These are phyloP conservation scores for Echeneis naucrates DNA, from an alignment of 2,797 vertebrate genomes.

Conservation along the genomic window DNA sequence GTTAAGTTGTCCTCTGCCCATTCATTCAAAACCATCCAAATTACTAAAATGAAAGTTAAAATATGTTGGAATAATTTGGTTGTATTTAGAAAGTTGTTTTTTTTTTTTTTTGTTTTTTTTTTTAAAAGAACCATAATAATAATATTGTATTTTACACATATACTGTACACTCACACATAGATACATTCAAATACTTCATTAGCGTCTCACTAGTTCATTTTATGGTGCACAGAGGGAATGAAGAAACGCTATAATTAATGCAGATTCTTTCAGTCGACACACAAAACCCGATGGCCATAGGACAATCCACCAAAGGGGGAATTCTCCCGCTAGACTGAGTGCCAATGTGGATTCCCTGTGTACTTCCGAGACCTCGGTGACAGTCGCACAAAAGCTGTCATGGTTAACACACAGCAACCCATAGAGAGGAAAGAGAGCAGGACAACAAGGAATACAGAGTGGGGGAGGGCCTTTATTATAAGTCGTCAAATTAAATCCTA, in stretches of 20 bases:
- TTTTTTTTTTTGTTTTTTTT: too few species aligned
- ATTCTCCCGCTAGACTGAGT: conserved; percentile 81
- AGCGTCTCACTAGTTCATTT: conserved; percentile 71
- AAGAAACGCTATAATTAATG: conserved; percentile 82
- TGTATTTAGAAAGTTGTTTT: conserved; percentile 1
- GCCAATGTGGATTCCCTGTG: conserved; percentile 81
- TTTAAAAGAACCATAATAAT: too few species aligned
- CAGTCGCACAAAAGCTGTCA: conserved; percentile 82
- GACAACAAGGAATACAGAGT: conserved; percentile 50
- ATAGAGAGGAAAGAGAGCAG: conserved; percentile 60
- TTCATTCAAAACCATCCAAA: conserved; percentile 35
- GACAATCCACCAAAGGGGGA: conserved; percentile 77
- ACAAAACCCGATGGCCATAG: conserved; percentile 78
- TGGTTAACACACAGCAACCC: conserved; percentile 78
- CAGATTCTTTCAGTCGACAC: conserved; percentile 81
- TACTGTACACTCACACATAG: conserved; percentile 3
- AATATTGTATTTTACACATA: too few species aligned
- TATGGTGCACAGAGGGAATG: conserved; percentile 64
- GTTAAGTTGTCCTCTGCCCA: conserved; percentile 21
- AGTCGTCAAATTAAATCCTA: conserved; percentile 44
- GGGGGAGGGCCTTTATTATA: conserved; percentile 57
- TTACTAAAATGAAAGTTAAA: conserved; percentile 20
- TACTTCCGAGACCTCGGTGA: conserved; percentile 81
- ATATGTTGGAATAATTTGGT: conserved; percentile 7
- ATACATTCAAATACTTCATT: conserved; percentile 42